Conservation (phyloP, 2,888 invertebrate species). For the Leptopilina myrica region DNA sequence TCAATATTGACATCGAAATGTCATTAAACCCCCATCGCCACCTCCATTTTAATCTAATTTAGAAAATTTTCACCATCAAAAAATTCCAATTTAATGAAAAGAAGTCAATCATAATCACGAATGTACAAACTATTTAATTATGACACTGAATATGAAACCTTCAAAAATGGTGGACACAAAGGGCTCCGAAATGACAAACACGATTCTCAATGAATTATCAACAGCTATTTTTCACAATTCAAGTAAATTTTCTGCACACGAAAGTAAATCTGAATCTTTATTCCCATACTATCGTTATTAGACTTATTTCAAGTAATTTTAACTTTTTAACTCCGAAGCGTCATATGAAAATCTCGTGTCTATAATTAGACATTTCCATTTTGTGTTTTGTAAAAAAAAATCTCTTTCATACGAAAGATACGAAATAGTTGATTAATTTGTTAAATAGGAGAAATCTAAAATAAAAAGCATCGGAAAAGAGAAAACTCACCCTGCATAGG, state of each 20-base stretch:
- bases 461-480: background rate
- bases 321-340: too few relatives aligned
- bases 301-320: too few relatives aligned
- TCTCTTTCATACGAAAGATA: background rate
- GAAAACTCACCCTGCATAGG: conserved; percentile 71
- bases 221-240: too few relatives aligned
- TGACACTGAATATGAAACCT: background rate
- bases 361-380: too few relatives aligned
- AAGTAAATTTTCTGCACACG: too few relatives aligned
- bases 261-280: too few relatives aligned
- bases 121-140: background rate
- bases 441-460: background rate
- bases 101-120: background rate
- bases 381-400: too few relatives aligned
- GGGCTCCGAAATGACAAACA: background rate
- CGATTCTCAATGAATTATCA: background rate
- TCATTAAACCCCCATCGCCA: background rate
- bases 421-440: background rate
- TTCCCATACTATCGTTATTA: too few relatives aligned
- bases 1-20: background rate
- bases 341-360: too few relatives aligned
- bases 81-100: too few relatives aligned
- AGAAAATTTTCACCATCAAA: too few relatives aligned
- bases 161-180: conserved; percentile 1
- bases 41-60: too few relatives aligned